Conservation (phyloP, 2,797 vertebrate species). For the Poecile montanus region DNA sequence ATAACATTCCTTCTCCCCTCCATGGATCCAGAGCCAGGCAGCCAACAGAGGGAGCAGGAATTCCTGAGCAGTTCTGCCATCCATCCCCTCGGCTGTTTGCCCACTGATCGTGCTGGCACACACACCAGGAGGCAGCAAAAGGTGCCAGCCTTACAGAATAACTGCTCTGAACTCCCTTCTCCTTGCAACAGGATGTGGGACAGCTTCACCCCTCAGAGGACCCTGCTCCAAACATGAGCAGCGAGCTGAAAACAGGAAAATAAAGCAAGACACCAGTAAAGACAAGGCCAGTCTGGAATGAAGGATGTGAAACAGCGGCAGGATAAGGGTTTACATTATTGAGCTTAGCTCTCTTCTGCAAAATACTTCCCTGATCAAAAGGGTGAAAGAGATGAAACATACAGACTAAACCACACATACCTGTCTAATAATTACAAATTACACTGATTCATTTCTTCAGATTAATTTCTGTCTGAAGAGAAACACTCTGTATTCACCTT, state of each 20-base stretch:
- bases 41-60: constrained; percentile 60
- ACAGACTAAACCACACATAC: not conserved
- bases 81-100: not conserved
- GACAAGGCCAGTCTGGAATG: not conserved
- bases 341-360: not conserved
- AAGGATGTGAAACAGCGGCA: not conserved
- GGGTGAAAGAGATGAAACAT: not conserved
- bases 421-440: not conserved
- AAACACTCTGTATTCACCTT: not conserved
- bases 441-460: not conserved
- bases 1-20: not conserved
- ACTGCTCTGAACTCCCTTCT: not conserved
- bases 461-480: not conserved
- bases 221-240: rapidly evolving
- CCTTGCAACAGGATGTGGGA: not conserved
- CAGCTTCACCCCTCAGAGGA: not conserved
- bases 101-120: not conserved
- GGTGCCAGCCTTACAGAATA: not conserved
- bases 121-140: not conserved
- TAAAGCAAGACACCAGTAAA: not conserved
- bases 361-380: not conserved
- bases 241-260: not conserved
- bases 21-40: not conserved
- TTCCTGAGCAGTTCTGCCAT: not conserved
- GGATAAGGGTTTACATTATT: not conserved